phyloP scores from a whole-genome alignment of 2,888 invertebrate species.

The Drosophila sordidapex region DNA sequence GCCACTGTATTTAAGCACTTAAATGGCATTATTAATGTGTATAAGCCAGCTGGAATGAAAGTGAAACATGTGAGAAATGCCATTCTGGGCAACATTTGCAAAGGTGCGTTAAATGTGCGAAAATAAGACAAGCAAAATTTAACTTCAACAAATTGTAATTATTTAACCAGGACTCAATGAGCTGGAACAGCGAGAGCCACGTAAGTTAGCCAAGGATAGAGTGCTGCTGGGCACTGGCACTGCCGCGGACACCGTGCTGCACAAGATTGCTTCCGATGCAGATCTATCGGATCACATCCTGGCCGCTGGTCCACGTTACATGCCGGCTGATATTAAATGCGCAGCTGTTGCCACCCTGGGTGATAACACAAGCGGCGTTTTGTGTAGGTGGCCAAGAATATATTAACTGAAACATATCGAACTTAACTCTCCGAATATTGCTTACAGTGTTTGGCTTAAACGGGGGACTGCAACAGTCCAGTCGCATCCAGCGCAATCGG shows the following conservation, averaged over 20 bases:
- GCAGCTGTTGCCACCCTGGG: conserved; percentile 88
- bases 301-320: conserved; percentile 91
- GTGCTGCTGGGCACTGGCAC: conserved; percentile 88
- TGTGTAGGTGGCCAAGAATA: conserved; percentile 86
- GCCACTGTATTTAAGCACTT: conserved; percentile 88
- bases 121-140: background rate
- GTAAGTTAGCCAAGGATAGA: conserved; percentile 85
- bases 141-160: background rate
- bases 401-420: too few species aligned
- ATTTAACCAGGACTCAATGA: conserved; percentile 89
- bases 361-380: conserved; percentile 89
- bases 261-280: conserved; percentile 85
- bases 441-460: conserved; percentile 90
- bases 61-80: conserved; percentile 86
- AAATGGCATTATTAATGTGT: conserved; percentile 91
- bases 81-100: conserved; percentile 88
- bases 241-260: conserved; percentile 86
- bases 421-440: background rate
- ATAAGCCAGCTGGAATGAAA: conserved; percentile 89
- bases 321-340: conserved; percentile 88
- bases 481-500: conserved; percentile 87
- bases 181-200: conserved; percentile 87
- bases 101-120: conserved; percentile 86
- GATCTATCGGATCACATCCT: conserved; percentile 91
- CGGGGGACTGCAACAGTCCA: conserved; percentile 87